phyloP scores from a whole-genome alignment of 2,888 invertebrate genomes.

The Empis livida region DNA sequence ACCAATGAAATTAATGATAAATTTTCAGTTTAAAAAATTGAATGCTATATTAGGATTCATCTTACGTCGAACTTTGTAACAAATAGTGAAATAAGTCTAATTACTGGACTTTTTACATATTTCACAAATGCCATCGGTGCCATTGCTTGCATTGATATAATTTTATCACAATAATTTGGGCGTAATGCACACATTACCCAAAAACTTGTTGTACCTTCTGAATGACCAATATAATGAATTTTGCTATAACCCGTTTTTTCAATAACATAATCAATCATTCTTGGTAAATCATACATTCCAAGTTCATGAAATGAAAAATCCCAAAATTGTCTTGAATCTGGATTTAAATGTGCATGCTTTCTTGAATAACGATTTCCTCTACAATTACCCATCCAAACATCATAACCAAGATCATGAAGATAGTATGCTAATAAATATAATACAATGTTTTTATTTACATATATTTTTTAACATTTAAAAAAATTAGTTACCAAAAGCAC shows the following conservation, averaged over 20 bases:
- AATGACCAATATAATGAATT: slow-evolving; percentile 62
- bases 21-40: no score
- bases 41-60: no score
- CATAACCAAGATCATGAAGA: slow-evolving; percentile 15
- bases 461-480: background rate
- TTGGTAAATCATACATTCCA: slow-evolving; percentile 56
- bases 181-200: slow-evolving; percentile 35
- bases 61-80: slow-evolving; percentile 1
- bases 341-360: slow-evolving; percentile 9
- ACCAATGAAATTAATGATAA: background rate
- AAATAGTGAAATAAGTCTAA: slow-evolving; percentile 7
- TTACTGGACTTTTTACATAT: slow-evolving; percentile 24
- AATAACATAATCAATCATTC: slow-evolving; percentile 59
- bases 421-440: slow-evolving; percentile 19
- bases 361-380: slow-evolving; percentile 16
- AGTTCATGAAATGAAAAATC: slow-evolving; percentile 51
- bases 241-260: slow-evolving; percentile 39
- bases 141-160: slow-evolving; percentile 35
- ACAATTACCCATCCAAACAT: slow-evolving; percentile 18
- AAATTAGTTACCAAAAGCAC: slow-evolving; percentile 33
- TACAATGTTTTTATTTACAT: background rate
- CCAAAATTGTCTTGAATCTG: slow-evolving; percentile 35
- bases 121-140: slow-evolving; percentile 38
- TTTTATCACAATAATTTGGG: slow-evolving; percentile 37
- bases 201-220: slow-evolving; percentile 44